Conservation (phyloP, 2,888 invertebrate genomes). For the Campoletis raptor region DNA sequence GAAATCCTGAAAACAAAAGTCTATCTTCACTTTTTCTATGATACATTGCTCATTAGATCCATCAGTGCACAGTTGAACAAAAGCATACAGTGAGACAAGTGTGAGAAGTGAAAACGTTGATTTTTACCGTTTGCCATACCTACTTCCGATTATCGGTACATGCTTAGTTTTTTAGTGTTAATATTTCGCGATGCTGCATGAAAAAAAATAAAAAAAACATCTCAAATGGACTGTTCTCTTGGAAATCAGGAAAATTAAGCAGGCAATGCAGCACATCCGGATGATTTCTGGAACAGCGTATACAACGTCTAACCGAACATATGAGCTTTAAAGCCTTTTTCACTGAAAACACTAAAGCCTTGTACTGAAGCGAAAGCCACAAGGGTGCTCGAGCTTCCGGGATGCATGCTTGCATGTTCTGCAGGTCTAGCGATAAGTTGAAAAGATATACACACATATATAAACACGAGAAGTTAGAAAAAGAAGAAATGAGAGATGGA, state of each 20-base stretch:
- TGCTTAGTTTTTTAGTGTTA: neutral
- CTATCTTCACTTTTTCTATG: neutral
- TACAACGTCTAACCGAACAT: slow-evolving; percentile 4
- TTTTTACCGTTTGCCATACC: too few species aligned
- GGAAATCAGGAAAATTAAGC: neutral
- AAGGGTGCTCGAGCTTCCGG: slow-evolving; percentile 29
- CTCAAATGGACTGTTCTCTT: slow-evolving; percentile 20
- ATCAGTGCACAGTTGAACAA: neutral
- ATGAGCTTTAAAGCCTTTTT: slow-evolving; percentile 58
- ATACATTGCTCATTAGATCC: neutral
- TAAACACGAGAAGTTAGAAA: neutral
- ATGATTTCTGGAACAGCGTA: neutral
- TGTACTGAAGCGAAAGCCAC: slow-evolving; percentile 50
- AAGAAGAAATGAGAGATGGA: neutral
- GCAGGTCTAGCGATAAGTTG: slow-evolving; percentile 48
- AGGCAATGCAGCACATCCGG: neutral
- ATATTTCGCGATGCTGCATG: neutral
- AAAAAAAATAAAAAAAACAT: neutral
- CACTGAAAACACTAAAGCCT: slow-evolving; percentile 43
- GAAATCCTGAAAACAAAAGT: neutral
- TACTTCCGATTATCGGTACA: neutral
- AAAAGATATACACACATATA: slow-evolving; percentile 10
- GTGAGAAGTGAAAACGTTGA: too few species aligned
- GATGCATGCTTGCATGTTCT: slow-evolving; percentile 49
- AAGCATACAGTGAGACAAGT: too few species aligned